These are phyloP conservation scores for Solea senegalensis DNA, from an alignment of 2,113 vertebrate genomes.

Conservation along the genomic window DNA sequence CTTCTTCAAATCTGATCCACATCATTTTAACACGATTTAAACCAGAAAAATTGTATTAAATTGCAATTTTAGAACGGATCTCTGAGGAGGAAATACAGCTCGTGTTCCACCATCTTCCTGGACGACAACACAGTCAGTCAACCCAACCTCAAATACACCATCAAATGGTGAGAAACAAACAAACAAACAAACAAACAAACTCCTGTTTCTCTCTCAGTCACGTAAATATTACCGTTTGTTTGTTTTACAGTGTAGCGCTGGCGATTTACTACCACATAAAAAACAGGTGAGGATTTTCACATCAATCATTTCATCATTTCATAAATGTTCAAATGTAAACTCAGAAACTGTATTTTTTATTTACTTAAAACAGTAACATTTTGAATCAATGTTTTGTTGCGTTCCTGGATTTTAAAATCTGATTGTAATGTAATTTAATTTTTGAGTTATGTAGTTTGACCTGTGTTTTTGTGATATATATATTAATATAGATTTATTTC, in stretches of 20 bases:
- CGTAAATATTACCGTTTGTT: background rate
- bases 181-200: background rate
- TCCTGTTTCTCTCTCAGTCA: background rate
- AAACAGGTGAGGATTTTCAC: slow-evolving; percentile 88
- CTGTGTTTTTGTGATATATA: too few species aligned
- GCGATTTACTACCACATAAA: slow-evolving; percentile 99
- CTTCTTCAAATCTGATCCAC: background rate
- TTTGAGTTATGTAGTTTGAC: too few species aligned
- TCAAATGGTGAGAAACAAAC: slow-evolving; percentile 90
- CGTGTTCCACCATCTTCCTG: slow-evolving; percentile 96
- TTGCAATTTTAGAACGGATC: slow-evolving; percentile 81
- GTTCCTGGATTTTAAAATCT: too few species aligned
- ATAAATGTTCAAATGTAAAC: too few species aligned
- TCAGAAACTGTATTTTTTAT: too few species aligned
- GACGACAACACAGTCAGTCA: slow-evolving; percentile 98
- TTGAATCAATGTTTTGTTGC: too few species aligned
- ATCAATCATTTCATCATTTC: background rate
- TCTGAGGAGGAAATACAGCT: slow-evolving; percentile 91
- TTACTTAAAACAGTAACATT: too few species aligned
- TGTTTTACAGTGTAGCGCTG: slow-evolving; percentile 88
- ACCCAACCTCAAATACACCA: slow-evolving; percentile 98
- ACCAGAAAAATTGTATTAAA: background rate
- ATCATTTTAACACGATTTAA: too few species aligned
- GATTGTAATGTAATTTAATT: too few species aligned
- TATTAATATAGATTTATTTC: too few species aligned